Percentiles rank a stretch among this genome's conserved stretches.
Conservation (phyloP, 2,113 vertebrate species). For the Leptobrachium leishanense region DNA sequence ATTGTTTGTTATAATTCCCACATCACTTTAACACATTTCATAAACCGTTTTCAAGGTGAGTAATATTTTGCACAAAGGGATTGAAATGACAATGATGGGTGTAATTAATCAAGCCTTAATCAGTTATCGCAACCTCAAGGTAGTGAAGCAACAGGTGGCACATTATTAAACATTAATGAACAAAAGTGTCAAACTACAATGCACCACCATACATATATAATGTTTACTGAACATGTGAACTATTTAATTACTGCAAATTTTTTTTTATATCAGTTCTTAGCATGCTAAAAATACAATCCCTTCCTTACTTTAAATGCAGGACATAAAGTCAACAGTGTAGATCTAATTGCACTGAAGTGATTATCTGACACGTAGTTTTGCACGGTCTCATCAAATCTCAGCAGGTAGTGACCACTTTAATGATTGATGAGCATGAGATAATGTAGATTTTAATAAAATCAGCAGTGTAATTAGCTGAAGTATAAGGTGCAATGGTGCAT, state of each 20-base stretch:
- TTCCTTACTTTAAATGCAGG: conserved; percentile 51
- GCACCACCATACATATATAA: conserved; percentile 48
- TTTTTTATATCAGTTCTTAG: conserved; percentile 40
- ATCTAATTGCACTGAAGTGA: conserved; percentile 65
- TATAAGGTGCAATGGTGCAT: conserved; percentile 51
- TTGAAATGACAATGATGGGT: background rate
- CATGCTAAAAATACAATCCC: background rate
- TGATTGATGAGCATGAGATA: conserved; percentile 54
- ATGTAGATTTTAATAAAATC: conserved; percentile 58
- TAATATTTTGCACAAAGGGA: background rate
- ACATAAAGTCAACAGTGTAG: conserved; percentile 56
- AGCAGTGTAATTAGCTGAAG: conserved; percentile 59
- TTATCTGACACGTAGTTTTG: conserved; percentile 60
- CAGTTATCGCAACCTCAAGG: background rate
- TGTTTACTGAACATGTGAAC: conserved; percentile 52
- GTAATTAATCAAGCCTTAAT: background rate
- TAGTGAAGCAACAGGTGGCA: background rate
- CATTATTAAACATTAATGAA: background rate
- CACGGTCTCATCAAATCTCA: conserved; percentile 64
- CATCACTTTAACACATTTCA: background rate
- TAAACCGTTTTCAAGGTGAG: background rate
- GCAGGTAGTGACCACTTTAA: conserved; percentile 57
- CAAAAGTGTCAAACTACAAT: background rate
- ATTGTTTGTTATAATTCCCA: background rate
- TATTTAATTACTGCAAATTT: conserved; percentile 37